Percentiles rank a stretch among this genome's conserved stretches.
Conservation (phyloP, 1,140 invertebrate species). For the Helicoverpa armigera region DNA sequence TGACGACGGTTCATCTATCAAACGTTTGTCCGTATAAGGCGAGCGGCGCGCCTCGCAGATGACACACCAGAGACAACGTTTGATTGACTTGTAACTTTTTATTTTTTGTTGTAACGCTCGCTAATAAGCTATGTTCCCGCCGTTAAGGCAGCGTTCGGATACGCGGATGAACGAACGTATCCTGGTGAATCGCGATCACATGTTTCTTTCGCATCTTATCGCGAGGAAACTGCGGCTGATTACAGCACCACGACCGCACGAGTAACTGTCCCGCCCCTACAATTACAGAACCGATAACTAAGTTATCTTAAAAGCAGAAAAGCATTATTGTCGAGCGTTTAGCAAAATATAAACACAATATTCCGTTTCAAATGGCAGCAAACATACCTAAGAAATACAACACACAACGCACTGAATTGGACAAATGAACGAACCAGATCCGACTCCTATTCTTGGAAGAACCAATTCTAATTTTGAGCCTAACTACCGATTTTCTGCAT, state of each 20-base stretch:
- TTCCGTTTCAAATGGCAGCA: not conserved
- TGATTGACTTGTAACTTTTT: slow-evolving; percentile 71
- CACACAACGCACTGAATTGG: too few species aligned
- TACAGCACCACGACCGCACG: not conserved
- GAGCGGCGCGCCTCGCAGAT: slow-evolving; percentile 64
- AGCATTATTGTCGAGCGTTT: not conserved
- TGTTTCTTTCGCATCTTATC: slow-evolving; percentile 4
- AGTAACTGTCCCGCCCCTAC: not conserved
- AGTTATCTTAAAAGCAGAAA: not conserved
- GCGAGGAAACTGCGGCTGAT: not conserved
- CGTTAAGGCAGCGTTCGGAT: slow-evolving; percentile 50
- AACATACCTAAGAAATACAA: too few species aligned
- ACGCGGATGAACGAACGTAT: slow-evolving; percentile 39
- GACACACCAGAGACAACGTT: slow-evolving; percentile 61
- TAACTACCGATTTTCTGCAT: not conserved
- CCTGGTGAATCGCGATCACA: slow-evolving; percentile 17
- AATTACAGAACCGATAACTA: not conserved
- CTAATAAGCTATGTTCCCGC: slow-evolving; percentile 69
- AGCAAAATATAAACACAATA: not conserved
- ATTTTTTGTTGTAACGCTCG: slow-evolving; percentile 59
- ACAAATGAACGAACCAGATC: too few species aligned
- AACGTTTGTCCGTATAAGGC: slow-evolving; percentile 63
- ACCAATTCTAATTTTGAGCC: not conserved
- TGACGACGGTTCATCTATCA: slow-evolving; percentile 64
- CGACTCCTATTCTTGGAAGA: too few species aligned